phyloP scores from a whole-genome alignment of 2,113 vertebrate genomes.

The Aepyceros melampus region DNA sequence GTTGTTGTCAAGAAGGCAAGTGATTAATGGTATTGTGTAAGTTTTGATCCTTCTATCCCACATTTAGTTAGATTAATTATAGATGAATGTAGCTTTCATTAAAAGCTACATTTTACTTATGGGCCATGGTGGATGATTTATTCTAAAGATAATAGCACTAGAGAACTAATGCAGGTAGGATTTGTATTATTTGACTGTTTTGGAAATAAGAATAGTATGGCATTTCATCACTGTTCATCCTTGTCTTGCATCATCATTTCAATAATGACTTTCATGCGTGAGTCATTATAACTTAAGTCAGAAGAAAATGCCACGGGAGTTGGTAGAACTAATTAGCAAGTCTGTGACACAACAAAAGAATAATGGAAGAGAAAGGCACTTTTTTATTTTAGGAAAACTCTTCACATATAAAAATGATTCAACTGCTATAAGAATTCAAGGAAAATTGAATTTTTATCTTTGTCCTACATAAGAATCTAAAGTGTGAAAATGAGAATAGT shows the following conservation, averaged over 20 bases:
- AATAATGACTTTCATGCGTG: not conserved
- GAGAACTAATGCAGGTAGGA: not conserved
- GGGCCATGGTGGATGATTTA: not conserved
- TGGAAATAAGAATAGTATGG: not conserved
- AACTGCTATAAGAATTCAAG: slow-evolving; percentile 7
- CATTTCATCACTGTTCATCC: not conserved
- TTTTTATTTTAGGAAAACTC: slow-evolving; percentile 30
- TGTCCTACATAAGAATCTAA: slow-evolving; percentile 18
- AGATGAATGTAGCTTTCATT: not conserved
- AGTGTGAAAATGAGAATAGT: slow-evolving; percentile 28
- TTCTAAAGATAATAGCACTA: slow-evolving; percentile 27
- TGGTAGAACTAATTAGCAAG: not conserved
- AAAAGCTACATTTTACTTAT: slow-evolving; percentile 20
- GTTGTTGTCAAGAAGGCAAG: not conserved
- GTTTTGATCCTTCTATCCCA: not conserved
- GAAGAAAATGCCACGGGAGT: not conserved
- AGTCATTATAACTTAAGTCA: not conserved
- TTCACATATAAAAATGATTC: slow-evolving; percentile 47
- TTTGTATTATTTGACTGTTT: not conserved
- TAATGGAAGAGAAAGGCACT: not conserved
- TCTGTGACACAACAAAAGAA: not conserved
- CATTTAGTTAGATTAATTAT: slow-evolving; percentile 29
- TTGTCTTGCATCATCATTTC: not conserved
- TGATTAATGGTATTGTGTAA: not conserved
- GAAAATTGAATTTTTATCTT: slow-evolving; percentile 47